Evolutionary conservation across 2,888 invertebrate genomes (phyloP).

Genomic region (Leptinotarsa peninsularis): DNA sequence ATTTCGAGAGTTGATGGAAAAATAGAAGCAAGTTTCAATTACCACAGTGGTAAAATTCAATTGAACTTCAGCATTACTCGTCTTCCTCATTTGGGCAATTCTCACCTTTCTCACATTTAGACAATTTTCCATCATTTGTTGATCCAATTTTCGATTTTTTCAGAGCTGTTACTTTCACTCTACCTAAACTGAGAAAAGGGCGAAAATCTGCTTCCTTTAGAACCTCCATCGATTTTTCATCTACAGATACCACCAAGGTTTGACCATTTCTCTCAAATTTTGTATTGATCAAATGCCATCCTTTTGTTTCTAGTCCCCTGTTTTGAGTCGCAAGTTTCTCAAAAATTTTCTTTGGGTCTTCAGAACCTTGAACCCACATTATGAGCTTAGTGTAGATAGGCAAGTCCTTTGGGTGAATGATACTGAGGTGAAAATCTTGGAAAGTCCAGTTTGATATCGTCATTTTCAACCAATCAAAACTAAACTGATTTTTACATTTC

Average conservation of each 20-base stretch:
- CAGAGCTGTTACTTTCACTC: constrained; percentile 14
- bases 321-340: constrained; percentile 23
- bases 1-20: background rate
- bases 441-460: constrained; percentile 3
- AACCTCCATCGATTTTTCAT: constrained; percentile 14
- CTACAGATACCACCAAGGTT: constrained; percentile 22
- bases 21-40: constrained; percentile 13
- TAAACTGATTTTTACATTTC: background rate
- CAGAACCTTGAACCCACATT: constrained; percentile 16
- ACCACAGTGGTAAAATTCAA: background rate
- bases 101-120: background rate
- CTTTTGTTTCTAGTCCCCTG: background rate
- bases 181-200: constrained; percentile 16
- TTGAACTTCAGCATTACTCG: background rate
- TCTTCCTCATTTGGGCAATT: background rate
- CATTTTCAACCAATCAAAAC: constrained; percentile 15
- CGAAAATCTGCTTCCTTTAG: constrained; percentile 7
- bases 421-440: constrained; percentile 10
- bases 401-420: constrained; percentile 23
- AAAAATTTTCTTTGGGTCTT: constrained; percentile 20
- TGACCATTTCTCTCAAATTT: constrained; percentile 23
- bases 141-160: background rate
- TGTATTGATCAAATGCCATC: constrained; percentile 26
- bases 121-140: background rate
- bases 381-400: constrained; percentile 28